These are phyloP conservation scores for Porites lobata DNA, from an alignment of 92 coral and sea anemone genomes.

Conservation along the genomic window DNA sequence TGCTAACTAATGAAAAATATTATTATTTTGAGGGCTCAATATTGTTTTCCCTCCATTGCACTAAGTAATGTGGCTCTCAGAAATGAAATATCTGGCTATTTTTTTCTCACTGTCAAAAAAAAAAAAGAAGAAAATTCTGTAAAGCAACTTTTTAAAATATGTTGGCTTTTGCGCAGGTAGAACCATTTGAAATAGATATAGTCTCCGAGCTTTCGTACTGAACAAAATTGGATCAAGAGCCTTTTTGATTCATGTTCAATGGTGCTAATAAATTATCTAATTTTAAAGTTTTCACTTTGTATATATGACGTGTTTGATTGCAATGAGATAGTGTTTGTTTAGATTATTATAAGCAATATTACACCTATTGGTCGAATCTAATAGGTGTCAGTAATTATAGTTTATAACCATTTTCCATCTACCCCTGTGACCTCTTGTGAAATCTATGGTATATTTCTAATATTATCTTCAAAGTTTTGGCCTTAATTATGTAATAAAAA, in stretches of 20 bases:
- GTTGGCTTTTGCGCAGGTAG: background rate
- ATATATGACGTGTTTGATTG: slow-evolving; percentile 7
- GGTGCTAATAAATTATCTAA: slow-evolving; percentile 3
- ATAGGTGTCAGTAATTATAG: background rate
- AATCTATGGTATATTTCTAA: slow-evolving; percentile 42
- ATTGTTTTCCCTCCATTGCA: background rate
- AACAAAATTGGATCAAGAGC: background rate
- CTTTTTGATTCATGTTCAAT: slow-evolving; percentile 8
- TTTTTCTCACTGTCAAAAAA: background rate
- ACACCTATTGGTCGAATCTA: background rate
- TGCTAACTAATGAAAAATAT: background rate
- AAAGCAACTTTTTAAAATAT: background rate
- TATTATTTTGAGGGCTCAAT: background rate
- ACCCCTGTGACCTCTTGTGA: background rate
- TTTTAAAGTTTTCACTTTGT: slow-evolving; percentile 27
- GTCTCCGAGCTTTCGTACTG: slow-evolving; percentile 10
- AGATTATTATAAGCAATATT: background rate
- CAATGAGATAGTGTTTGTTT: background rate
- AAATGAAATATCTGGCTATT: background rate
- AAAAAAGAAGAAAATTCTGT: too few relatives aligned
- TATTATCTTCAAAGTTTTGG: slow-evolving; percentile 28
- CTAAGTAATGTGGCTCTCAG: background rate
- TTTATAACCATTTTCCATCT: background rate
- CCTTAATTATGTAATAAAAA: slow-evolving; percentile 42
- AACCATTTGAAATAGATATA: slow-evolving; percentile 1